Evolutionary conservation across 2,113 vertebrate species (phyloP), one percentile per base, ranked within the genome.

Genomic region (Pagrus major): DNA sequence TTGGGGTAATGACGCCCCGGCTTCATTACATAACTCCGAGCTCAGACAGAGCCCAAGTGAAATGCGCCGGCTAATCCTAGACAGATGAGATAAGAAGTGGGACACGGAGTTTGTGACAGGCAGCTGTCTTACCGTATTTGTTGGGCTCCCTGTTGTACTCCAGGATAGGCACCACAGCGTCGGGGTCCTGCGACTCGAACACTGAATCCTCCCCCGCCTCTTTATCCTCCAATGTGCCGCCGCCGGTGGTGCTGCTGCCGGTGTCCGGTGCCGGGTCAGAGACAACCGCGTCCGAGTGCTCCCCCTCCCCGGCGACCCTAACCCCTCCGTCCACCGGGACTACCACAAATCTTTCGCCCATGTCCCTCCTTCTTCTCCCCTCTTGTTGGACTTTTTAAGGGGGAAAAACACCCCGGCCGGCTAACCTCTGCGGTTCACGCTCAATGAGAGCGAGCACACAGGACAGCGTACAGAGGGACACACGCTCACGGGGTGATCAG

Each of bases 101-200:
- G 81, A 60, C 84, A 72, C 23, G 9, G 80, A 66, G 71, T 80
- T 42, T 23, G 31, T 39, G 12, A 37, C 16, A 6, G 71, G 15
- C 27, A 29, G 44, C 31, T n/a, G 67, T 81, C 91, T 89, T 76
- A 95, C 95, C 95, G 84, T 95, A 96, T 90, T 92, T 95, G 80
- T 93, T 95, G 6, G 94, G 94, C 75, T 96, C 95, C 41, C 95
- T 87, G 86, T 85, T 94, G 90, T 96, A 96, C 88, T 93, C 81
- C 71, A 96, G 88, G 68, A 96, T 94, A 3, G 93, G 93, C 8
- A 96, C 90, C 41, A 66, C 86, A 1, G 56, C 72, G 76, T 61
- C 54, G 79, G 79, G 61, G 72, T 92, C 91, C 72, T 68, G 81
- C 66, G 74, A 10, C 54, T 83, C 87, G 83, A 80, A 71, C 87